Evolutionary conservation across 1,140 invertebrate species (phyloP), one percentile per base, ranked within the genome.

Genomic region (Plectrocnemia conspersa): DNA sequence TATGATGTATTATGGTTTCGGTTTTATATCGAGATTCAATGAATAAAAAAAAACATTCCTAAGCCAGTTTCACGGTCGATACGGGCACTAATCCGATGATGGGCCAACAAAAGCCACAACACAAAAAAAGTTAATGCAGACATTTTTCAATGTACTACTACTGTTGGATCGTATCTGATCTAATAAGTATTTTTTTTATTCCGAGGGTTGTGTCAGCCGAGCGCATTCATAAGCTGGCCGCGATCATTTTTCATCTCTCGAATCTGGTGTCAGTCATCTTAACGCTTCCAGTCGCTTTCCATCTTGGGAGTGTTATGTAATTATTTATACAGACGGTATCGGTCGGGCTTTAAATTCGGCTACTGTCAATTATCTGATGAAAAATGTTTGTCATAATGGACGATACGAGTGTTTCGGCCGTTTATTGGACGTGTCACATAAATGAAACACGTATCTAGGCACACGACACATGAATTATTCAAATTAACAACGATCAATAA

Each of bases 201-300:
- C n/a, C n/a, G n/a, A n/a, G n/a, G n/a, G n/a, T n/a, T n/a, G n/a
- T n/a, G n/a, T n/a, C n/a, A n/a, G n/a, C n/a, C n/a, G n/a, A n/a
- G n/a, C n/a, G n/a, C n/a, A n/a, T n/a, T n/a, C n/a, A n/a, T n/a
- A n/a, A n/a, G n/a, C n/a, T n/a, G 21, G 23, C n/a, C 23, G 21
- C 42, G n/a, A n/a, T 52, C 56, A 58, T 58, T 58, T 58, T 47
- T 58, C 56, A 58, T 52, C 27, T 45, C 15, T 41, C 38, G 42
- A 52, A 58, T 58, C 56, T 58, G 40, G 32, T 48, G 47, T 52
- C 55, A 57, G 38, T 57, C 55, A 57, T 57, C 55, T 42, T 22
- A 22, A 25, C 42, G 27, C 22, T 47, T 18, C 22, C 21, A 32
- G 24, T 22, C 32, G 5, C 9, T n/a, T 49, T 49, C 32, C 22